These are phyloP conservation scores for Planiliza haematocheilus DNA, from an alignment of 2,113 vertebrate genomes.

Conservation along the genomic window DNA sequence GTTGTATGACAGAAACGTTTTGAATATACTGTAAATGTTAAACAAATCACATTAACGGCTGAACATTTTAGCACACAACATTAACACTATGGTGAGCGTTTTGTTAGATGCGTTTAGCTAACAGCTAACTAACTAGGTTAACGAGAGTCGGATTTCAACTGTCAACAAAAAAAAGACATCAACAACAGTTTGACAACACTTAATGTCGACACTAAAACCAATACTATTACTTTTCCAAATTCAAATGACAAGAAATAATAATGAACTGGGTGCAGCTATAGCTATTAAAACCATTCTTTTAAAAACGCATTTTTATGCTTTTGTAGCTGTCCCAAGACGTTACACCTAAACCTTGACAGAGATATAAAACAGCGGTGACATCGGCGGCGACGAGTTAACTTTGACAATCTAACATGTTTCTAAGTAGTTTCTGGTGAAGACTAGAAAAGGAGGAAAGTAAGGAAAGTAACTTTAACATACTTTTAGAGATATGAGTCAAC, in stretches of 20 bases:
- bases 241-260: fast-evolving
- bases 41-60: too few relatives aligned
- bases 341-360: slow-evolving; percentile 22
- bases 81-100: not conserved
- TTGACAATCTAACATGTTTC: not conserved
- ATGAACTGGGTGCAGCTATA: not conserved
- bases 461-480: slow-evolving; percentile 74
- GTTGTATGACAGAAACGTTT: not conserved
- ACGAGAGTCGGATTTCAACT: not conserved
- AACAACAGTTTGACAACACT: not conserved
- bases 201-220: not conserved
- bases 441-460: not conserved
- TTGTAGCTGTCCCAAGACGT: slow-evolving; percentile 3
- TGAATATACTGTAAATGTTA: not conserved
- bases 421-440: not conserved
- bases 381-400: not conserved
- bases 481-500: slow-evolving; percentile 58
- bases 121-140: slow-evolving; percentile 29
- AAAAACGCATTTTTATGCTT: slow-evolving; percentile 7
- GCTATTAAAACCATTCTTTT: too few relatives aligned
- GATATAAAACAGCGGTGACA: not conserved
- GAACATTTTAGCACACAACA: not conserved
- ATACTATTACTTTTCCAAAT: not conserved
- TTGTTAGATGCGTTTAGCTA: slow-evolving; percentile 6
- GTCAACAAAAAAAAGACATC: not conserved